A percentile compares a stretch with the other conserved stretches of the same genome.
Conservation (phyloP, 1,140 invertebrate genomes). For the Drosophila bocqueti region DNA sequence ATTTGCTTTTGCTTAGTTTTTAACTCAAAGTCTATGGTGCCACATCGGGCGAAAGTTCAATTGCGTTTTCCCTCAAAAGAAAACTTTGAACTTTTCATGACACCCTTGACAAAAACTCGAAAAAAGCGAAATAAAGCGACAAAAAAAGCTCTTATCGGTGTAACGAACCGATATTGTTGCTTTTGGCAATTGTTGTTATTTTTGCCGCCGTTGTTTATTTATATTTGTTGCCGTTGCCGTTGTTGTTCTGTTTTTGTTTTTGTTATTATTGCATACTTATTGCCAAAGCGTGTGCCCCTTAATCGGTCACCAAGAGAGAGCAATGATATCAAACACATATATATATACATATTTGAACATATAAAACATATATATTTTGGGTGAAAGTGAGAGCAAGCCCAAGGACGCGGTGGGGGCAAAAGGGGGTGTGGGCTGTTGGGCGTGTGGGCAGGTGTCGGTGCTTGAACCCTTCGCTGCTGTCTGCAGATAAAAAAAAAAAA, state of each 20-base stretch:
- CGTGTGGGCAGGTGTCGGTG: constrained; percentile 38
- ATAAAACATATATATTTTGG: not conserved
- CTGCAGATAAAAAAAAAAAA: constrained; percentile 19
- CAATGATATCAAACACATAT: constrained; percentile 2
- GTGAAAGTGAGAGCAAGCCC: constrained; percentile 37
- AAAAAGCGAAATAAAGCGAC: not conserved
- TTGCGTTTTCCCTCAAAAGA: constrained; percentile 1
- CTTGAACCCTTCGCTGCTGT: constrained; percentile 55
- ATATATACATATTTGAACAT: not conserved
- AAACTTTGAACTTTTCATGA: constrained; percentile 65
- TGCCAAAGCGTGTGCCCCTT: constrained; percentile 36
- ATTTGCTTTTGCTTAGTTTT: not conserved
- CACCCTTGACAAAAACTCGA: constrained; percentile 12
- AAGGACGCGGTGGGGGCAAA: not conserved
- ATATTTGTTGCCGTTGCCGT: not conserved
- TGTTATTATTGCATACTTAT: constrained; percentile 11
- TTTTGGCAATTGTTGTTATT: constrained; percentile 23
- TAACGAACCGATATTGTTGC: constrained; percentile 66
- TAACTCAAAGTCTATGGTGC: constrained; percentile 14
- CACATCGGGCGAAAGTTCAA: constrained; percentile 29
- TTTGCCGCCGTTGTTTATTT: not conserved
- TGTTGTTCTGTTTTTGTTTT: not conserved
- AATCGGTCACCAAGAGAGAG: constrained; percentile 31
- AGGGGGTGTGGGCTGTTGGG: constrained; percentile 4
- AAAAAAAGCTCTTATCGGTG: constrained; percentile 68